Evolutionary conservation across 2,113 vertebrate genomes (phyloP).

Genomic region (Entomyzon cyanotis): DNA sequence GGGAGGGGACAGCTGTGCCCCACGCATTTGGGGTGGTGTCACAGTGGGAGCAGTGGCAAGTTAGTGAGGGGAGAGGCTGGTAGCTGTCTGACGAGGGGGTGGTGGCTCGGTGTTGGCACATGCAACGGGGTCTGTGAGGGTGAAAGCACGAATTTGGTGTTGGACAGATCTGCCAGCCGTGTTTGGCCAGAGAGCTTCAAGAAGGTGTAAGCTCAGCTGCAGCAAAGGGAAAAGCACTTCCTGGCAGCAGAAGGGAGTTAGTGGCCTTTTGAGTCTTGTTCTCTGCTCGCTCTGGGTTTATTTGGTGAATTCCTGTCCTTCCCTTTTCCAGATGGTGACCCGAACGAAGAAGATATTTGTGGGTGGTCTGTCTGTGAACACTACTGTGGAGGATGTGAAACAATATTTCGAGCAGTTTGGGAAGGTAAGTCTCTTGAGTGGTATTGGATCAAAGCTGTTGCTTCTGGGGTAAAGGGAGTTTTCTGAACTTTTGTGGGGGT

Average conservation of each 20-base stretch:
- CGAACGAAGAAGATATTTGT: constrained; percentile 99
- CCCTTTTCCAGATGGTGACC: constrained; percentile 91
- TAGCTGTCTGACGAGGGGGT: background rate
- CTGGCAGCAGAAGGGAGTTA: background rate
- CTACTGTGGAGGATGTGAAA: constrained; percentile 97
- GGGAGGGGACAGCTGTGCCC: background rate
- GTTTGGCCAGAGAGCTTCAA: background rate
- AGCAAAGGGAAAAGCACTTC: background rate
- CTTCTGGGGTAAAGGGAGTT: background rate
- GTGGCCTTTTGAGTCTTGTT: background rate
- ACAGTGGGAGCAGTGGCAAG: background rate
- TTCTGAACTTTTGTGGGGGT: background rate
- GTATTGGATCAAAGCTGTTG: background rate
- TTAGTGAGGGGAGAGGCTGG: background rate
- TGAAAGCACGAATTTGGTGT: background rate
- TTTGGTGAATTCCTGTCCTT: constrained; percentile 63
- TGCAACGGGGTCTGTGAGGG: background rate
- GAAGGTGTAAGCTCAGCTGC: background rate
- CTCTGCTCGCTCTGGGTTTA: background rate
- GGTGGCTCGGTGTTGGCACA: background rate
- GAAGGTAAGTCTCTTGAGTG: constrained; percentile 82
- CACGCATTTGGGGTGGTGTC: accelerated
- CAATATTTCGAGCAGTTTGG: constrained; percentile 99
- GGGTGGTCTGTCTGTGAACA: constrained; percentile 96
- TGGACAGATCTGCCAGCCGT: background rate